Evolutionary conservation across 2,888 invertebrate genomes (phyloP).

Genomic region (Agrotis clavis): DNA sequence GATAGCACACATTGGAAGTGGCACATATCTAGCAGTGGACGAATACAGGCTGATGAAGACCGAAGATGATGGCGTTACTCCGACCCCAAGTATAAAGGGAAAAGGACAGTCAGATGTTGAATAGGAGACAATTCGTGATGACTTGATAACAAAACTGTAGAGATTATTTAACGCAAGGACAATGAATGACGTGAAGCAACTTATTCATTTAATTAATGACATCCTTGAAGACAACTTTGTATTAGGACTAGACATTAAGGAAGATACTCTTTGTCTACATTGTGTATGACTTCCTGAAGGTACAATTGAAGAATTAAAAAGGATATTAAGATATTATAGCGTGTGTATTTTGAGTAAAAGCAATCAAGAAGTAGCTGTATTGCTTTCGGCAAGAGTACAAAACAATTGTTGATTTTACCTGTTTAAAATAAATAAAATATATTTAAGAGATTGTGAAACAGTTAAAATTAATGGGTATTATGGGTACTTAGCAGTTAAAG

Average conservation of each 20-base stretch:
- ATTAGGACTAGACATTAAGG: conserved; percentile 32
- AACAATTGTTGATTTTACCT: neutral
- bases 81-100: too few relatives aligned
- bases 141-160: neutral
- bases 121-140: neutral
- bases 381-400: neutral
- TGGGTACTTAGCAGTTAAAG: too few relatives aligned
- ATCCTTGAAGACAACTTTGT: conserved; percentile 51
- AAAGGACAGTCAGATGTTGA: too few relatives aligned
- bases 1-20: too few relatives aligned
- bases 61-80: too few relatives aligned
- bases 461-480: too few relatives aligned
- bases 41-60: too few relatives aligned
- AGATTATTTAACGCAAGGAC: conserved; percentile 33
- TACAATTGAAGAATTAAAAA: neutral
- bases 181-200: conserved; percentile 45
- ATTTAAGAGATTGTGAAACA: too few relatives aligned
- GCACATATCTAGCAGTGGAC: too few relatives aligned
- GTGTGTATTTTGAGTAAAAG: neutral
- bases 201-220: conserved; percentile 50
- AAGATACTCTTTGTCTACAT: conserved; percentile 30
- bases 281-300: conserved; percentile 26
- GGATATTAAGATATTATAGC: neutral
- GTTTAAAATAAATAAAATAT: neutral
- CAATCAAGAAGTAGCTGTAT: neutral